Conservation (phyloP, 2,888 invertebrate species). For the Heliconius cydno region DNA sequence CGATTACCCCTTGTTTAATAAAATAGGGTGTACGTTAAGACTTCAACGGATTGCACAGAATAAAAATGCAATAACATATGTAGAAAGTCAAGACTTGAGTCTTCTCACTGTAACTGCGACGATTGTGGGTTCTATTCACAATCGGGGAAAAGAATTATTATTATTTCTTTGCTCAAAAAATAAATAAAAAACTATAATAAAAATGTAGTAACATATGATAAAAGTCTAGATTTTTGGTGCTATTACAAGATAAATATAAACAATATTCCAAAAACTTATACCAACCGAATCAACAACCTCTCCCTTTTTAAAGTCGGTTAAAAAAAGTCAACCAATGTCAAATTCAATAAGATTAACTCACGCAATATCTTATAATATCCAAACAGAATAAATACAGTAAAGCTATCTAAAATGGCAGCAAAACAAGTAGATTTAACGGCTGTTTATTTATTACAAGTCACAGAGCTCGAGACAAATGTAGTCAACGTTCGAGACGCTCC, state of each 20-base stretch:
- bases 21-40: neutral
- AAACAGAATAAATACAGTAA: neutral
- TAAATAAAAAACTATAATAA: no score
- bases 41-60: neutral
- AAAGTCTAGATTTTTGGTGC: no score
- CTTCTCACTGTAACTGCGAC: neutral
- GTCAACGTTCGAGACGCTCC: conserved; percentile 28
- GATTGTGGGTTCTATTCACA: neutral
- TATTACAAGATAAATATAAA: no score
- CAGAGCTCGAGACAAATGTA: conserved; percentile 33
- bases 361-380: no score
- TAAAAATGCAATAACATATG: neutral
- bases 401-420: conserved; percentile 14
- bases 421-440: conserved; percentile 30
- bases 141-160: neutral
- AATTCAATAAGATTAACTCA: neutral
- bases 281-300: no score
- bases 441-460: conserved; percentile 34
- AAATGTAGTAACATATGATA: no score
- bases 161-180: neutral
- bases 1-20: conserved; percentile 5
- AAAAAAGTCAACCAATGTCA: neutral
- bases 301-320: no score
- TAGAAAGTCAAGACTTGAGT: no score
- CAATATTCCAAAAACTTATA: no score